Percentiles rank a stretch among this genome's conserved stretches.
phyloP scores from a whole-genome alignment of 2,113 vertebrate genomes.

The Grallaria varia region DNA sequence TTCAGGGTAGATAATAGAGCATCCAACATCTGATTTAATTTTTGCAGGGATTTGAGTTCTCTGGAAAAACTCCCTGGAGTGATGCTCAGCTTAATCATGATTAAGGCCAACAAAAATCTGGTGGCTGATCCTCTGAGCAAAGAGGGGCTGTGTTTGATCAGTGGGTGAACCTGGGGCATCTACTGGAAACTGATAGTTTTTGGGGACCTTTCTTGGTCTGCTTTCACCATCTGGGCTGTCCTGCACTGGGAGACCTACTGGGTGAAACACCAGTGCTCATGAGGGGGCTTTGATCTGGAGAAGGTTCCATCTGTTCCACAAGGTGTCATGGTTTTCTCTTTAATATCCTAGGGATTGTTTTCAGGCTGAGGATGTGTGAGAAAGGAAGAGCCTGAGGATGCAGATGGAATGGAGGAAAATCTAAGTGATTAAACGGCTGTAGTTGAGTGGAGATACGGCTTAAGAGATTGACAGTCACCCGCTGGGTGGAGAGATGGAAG shows the following conservation, averaged over 20 bases:
- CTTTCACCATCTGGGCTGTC: neutral
- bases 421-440: constrained; percentile 18
- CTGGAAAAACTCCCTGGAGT: neutral
- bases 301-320: constrained; percentile 22
- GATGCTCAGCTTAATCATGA: constrained; percentile 32
- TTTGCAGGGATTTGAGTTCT: constrained; percentile 34
- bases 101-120: constrained; percentile 53
- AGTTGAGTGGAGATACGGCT: constrained; percentile 15
- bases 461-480: constrained; percentile 2
- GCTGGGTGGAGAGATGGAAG: constrained; percentile 25
- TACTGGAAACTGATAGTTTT: neutral
- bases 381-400: constrained; percentile 26
- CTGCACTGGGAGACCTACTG: neutral
- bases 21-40: constrained; percentile 24
- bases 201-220: neutral
- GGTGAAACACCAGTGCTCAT: neutral
- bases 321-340: constrained; percentile 59
- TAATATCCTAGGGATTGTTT: constrained; percentile 35
- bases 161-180: neutral
- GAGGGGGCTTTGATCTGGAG: neutral
- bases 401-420: constrained; percentile 39
- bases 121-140: constrained; percentile 19
- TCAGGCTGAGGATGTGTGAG: constrained; percentile 14
- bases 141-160: neutral
- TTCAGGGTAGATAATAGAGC: neutral